phyloP scores from a whole-genome alignment of 2,113 vertebrate genomes.

The Bubo bubo region DNA sequence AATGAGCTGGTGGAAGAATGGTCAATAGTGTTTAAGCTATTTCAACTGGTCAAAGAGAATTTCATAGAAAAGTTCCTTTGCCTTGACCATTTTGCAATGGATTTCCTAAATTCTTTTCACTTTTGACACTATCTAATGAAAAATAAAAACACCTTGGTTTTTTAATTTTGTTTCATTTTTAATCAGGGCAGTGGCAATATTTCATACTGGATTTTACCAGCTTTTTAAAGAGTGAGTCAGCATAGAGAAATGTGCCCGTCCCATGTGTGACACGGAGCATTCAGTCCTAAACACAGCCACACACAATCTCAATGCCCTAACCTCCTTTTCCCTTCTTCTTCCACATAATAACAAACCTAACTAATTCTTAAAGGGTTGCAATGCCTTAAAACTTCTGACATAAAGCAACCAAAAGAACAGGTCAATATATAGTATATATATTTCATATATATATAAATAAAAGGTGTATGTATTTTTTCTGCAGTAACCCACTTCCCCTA shows the following conservation, averaged over 20 bases:
- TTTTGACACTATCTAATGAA: neutral
- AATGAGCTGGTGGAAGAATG: conserved; percentile 45
- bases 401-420: neutral
- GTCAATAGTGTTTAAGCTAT: conserved; percentile 56
- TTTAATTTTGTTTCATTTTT: neutral
- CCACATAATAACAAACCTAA: neutral
- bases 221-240: neutral
- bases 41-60: conserved; percentile 38
- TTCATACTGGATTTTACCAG: neutral
- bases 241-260: neutral
- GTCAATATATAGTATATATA: neutral
- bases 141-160: neutral
- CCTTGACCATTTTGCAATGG: neutral
- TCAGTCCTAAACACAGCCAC: neutral
- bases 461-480: neutral
- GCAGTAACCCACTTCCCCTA: neutral
- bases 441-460: neutral
- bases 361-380: neutral
- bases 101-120: neutral
- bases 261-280: neutral
- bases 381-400: neutral
- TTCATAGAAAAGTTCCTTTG: neutral
- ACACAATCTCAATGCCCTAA: neutral
- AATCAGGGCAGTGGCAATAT: neutral
- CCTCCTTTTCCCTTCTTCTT: neutral